Conservation (phyloP, 2,888 invertebrate species). For the Heliconius cydno region DNA sequence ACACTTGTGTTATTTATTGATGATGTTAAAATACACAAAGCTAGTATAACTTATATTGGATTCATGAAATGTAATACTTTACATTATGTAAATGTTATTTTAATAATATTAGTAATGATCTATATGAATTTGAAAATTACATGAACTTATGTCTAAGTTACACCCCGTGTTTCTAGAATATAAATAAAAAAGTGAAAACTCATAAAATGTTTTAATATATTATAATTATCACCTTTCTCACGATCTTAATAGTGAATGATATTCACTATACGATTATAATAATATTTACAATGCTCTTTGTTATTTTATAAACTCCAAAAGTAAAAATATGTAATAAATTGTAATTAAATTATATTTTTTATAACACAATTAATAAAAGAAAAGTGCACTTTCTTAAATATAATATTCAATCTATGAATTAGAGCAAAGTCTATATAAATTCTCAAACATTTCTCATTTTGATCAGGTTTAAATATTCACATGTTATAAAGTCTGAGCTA, state of each 20-base stretch:
- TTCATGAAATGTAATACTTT: constrained; percentile 14
- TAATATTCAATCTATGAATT: not conserved
- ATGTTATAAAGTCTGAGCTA: constrained; percentile 15
- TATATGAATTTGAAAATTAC: constrained; percentile 35
- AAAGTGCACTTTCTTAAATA: constrained; percentile 15
- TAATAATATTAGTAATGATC: constrained; percentile 17
- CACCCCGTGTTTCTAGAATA: constrained; percentile 41
- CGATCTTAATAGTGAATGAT: constrained; percentile 9
- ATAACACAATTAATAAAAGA: constrained; percentile 8
- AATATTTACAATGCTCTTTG: constrained; percentile 30
- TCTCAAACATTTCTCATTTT: not conserved
- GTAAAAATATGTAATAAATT: constrained; percentile 25
- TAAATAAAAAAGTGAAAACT: constrained; percentile 40
- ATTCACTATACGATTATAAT: constrained; percentile 13
- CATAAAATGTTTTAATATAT: constrained; percentile 24
- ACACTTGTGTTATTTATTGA: constrained; percentile 1
- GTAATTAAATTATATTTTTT: constrained; percentile 18
- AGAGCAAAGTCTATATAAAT: not conserved
- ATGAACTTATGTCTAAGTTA: constrained; percentile 37
- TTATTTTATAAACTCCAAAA: constrained; percentile 31
- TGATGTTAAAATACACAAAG: not conserved
- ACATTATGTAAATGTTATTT: constrained; percentile 22
- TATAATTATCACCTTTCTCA: constrained; percentile 31
- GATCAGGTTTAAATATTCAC: not conserved
- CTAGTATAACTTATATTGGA: not conserved